Percentiles rank a stretch among this genome's conserved stretches.
phyloP scores from a whole-genome alignment of 1,140 invertebrate species.

The Scaptomyza montana region DNA sequence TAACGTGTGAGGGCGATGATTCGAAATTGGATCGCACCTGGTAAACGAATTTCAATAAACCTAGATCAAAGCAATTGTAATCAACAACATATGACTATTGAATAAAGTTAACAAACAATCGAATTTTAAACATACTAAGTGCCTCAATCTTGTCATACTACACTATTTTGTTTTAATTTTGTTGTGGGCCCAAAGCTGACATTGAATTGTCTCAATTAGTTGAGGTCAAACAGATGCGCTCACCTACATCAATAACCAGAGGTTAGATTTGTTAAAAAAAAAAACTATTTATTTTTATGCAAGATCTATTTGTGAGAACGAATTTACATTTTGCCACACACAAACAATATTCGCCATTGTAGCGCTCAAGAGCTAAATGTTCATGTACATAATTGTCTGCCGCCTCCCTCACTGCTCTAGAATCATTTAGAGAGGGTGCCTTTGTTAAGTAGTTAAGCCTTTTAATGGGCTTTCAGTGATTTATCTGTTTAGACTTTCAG shows the following conservation, averaged over 20 bases:
- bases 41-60: slow-evolving; percentile 19
- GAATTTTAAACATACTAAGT: not conserved
- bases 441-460: not conserved
- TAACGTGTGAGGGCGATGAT: slow-evolving; percentile 49
- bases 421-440: not conserved
- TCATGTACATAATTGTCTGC: too few species aligned
- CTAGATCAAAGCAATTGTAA: not conserved
- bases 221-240: too few species aligned
- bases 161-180: too few species aligned
- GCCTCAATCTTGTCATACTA: not conserved
- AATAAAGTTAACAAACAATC: not conserved
- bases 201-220: too few species aligned
- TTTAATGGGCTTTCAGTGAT: slow-evolving; percentile 1
- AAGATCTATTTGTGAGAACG: too few species aligned
- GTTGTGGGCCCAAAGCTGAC: too few species aligned
- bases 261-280: too few species aligned
- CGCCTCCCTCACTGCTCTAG: not conserved
- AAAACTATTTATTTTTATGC: too few species aligned
- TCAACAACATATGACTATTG: not conserved
- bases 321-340: too few species aligned
- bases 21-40: slow-evolving; percentile 44
- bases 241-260: too few species aligned
- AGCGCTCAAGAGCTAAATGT: too few species aligned
- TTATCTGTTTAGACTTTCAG: not conserved
- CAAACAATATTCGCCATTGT: too few species aligned